Evolutionary conservation across 30 jellyfish, hydroid and myxozoan genomes (phyloP).

Genomic region (Aurelia sp.): DNA sequence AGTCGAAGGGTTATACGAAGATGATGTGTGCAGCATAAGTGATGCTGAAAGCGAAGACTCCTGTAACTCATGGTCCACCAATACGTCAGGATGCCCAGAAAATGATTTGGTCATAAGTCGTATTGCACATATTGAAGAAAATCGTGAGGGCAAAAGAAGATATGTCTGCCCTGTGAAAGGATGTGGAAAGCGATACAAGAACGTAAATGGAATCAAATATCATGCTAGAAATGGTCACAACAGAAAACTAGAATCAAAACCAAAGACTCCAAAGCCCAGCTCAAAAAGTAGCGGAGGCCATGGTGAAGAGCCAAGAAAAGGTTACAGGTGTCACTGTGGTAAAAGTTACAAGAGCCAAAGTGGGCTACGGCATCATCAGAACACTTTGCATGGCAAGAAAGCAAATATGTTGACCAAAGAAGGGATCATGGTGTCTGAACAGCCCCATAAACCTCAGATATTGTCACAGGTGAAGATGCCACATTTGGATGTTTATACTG

Average conservation of each 20-base stretch:
- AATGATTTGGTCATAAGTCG: slow-evolving; percentile 55
- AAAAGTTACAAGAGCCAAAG: slow-evolving; percentile 94
- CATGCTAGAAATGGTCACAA: slow-evolving; percentile 95
- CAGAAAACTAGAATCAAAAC: slow-evolving; percentile 51
- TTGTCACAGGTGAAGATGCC: slow-evolving; percentile 51
- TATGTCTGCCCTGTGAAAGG: slow-evolving; percentile 97
- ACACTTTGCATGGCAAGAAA: slow-evolving; percentile 90
- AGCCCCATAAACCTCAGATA: slow-evolving; percentile 15
- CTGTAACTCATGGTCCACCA: slow-evolving; percentile 98
- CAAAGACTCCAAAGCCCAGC: slow-evolving; percentile 28
- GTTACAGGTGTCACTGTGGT: slow-evolving; percentile 95
- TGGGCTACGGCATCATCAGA: slow-evolving; percentile 97
- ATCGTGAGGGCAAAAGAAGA: slow-evolving; percentile 82
- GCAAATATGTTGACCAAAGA: slow-evolving; percentile 29
- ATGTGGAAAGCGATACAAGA: slow-evolving; percentile 89
- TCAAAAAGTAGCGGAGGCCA: slow-evolving; percentile 5
- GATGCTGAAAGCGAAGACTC: slow-evolving; percentile 99
- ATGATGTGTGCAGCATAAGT: slow-evolving; percentile 77
- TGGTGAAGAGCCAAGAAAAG: slow-evolving; percentile 72
- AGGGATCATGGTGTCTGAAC: slow-evolving; percentile 3
- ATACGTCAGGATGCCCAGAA: slow-evolving; percentile 82
- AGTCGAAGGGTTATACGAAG: slow-evolving; percentile 62
- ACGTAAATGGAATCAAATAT: slow-evolving; percentile 92
- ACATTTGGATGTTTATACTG: slow-evolving; percentile 37
- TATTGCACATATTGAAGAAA: slow-evolving; percentile 70